Base-by-base conservation (phyloP, 2,797 vertebrate genomes). In the Melanotaenia trifasciata region DNA sequence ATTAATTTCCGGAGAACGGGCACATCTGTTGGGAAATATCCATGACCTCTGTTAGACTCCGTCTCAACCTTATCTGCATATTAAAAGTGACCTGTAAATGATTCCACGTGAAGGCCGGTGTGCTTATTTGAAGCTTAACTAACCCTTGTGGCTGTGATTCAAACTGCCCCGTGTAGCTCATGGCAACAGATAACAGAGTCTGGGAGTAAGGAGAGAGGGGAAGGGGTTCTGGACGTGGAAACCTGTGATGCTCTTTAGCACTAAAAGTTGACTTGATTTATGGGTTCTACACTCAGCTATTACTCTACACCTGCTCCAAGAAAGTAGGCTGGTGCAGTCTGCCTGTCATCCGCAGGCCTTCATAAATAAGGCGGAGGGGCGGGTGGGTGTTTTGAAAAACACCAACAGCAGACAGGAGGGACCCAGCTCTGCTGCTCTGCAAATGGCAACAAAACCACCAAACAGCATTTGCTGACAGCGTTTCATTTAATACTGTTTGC, bases 221-320 rank as follows among this genome's bases (percentile, higher is more conserved):
- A 14, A 9, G 22, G 24, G 64, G 65, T 68, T 83, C 84, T 45
- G 59, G 84, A 81, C 70, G 32, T 18, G 64, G 76, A 74, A 84
- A 80, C 72, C 87, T 66, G 13, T 45, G 66, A 67, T 58, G 67
- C 86, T 85, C 83, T 84, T 88, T 81, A 84, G 78, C 71, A 83
- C 81, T 87, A 87, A 91, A 86, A 89, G 86, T 85, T 81, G 83
- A 86, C 86, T 90, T 91, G 90, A 91, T 84, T 79, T 89, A 93
- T 84, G 82, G 43, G 82, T 38, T 53, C n/a, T 1, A 1, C 3
- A 57, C 64, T 73, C 33, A 6, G 78, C 87, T 85, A 86, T 90
- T 89, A 92, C 84, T 91, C 87, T 82, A 78, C 80, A 87, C 73
- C 86, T 87, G 87, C 85, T 79, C 68, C 62, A 16, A 33, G 45